phyloP scores from a whole-genome alignment of 2,888 invertebrate genomes.

The Sarcophaga caerulescens region DNA sequence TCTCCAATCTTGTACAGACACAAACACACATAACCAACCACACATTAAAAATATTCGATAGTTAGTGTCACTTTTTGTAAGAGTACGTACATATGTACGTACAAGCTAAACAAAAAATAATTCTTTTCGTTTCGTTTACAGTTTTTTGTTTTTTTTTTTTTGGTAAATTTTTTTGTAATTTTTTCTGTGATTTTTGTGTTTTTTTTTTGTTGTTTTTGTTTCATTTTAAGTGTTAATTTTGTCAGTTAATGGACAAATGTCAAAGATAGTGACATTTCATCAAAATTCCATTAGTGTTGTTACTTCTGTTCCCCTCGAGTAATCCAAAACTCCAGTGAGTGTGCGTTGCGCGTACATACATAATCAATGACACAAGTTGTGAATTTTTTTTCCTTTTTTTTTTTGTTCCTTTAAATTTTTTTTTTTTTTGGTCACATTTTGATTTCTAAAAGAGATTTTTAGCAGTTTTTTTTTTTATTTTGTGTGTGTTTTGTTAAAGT shows the following conservation, averaged over 20 bases:
- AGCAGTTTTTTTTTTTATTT: neutral
- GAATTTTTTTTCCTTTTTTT: conserved; percentile 3
- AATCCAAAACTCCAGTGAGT: neutral
- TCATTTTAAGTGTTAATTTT: conserved; percentile 59
- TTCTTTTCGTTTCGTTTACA: too few species aligned
- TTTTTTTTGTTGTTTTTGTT: neutral
- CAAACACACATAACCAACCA: neutral
- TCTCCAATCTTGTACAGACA: neutral
- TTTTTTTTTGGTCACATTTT: conserved; percentile 31
- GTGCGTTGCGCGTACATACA: neutral
- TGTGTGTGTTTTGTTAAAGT: conserved; percentile 21
- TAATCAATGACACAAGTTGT: conserved; percentile 49
- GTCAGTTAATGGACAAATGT: conserved; percentile 64
- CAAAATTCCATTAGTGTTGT: conserved; percentile 65
- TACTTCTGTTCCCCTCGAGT: conserved; percentile 14
- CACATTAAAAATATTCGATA: conserved; percentile 20
- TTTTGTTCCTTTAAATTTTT: neutral
- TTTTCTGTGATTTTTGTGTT: neutral
- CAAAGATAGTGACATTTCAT: conserved; percentile 63
- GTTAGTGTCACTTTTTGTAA: conserved; percentile 40
- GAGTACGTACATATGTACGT: neutral
- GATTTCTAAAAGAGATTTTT: conserved; percentile 63
- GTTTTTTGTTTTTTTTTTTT: too few species aligned
- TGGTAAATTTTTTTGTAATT: too few species aligned
- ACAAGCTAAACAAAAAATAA: too few species aligned